A percentile compares a stretch with the other conserved stretches of the same genome.
Conservation (phyloP, 2,113 vertebrate genomes). For the Clinocottus analis region DNA sequence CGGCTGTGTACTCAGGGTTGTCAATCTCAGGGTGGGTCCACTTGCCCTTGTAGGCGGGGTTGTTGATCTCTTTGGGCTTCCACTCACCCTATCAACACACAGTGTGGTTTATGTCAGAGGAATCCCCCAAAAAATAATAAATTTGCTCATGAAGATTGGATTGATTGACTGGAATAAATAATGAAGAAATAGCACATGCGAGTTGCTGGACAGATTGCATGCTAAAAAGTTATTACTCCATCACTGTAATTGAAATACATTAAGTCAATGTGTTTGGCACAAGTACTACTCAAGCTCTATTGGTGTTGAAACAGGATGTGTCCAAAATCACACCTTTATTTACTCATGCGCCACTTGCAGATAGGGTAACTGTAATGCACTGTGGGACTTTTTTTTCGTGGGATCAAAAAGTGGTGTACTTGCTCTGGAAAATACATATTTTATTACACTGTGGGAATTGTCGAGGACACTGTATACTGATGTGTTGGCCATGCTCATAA, state of each 20-base stretch:
- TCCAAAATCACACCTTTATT: neutral
- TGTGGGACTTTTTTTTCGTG: neutral
- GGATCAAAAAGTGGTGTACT: neutral
- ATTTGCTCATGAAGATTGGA: neutral
- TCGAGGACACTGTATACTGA: neutral
- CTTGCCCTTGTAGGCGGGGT: conserved; percentile 86
- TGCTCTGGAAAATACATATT: neutral
- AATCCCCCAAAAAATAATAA: neutral
- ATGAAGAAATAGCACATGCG: neutral
- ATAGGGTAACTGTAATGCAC: neutral
- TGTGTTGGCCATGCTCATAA: neutral
- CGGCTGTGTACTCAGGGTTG: conserved; percentile 87
- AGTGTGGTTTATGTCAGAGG: neutral
- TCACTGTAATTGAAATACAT: neutral
- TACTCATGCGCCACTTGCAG: neutral
- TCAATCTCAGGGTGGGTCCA: conserved; percentile 89
- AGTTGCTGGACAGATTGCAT: neutral
- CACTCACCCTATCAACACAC: conserved; percentile 81
- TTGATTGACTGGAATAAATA: neutral
- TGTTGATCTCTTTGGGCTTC: conserved; percentile 86
- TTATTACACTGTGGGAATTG: neutral
- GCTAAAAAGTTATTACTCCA: neutral
- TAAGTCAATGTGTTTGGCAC: neutral
- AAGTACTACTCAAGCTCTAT: neutral
- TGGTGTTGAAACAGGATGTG: neutral